Percentiles rank a stretch among this genome's conserved stretches.
Evolutionary conservation across 1,140 invertebrate species (phyloP).

Genomic region (Drosophila pallidifrons): DNA sequence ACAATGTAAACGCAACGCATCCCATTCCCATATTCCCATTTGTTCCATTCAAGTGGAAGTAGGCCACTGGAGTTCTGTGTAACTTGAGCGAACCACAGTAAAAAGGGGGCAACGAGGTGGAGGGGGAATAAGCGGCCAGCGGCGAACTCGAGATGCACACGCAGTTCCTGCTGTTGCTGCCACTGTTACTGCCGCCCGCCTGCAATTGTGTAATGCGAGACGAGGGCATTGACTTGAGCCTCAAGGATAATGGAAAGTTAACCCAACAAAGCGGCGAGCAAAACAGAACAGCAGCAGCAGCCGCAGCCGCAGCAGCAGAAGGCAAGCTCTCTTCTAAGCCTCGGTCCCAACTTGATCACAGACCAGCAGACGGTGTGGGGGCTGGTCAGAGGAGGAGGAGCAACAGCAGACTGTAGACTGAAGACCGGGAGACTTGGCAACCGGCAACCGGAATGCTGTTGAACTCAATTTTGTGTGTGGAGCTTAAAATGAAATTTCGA

Average conservation of each 20-base stretch:
- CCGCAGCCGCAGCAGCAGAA: slow-evolving; percentile 3
- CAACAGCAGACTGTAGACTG: neutral
- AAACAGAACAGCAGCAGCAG: neutral
- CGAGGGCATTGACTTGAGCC: slow-evolving; percentile 70
- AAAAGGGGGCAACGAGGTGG: too few species aligned
- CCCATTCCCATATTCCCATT: slow-evolving; percentile 26
- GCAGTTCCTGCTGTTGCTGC: slow-evolving; percentile 13
- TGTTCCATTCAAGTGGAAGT: slow-evolving; percentile 76
- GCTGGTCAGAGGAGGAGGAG: slow-evolving; percentile 12
- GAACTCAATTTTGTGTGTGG: slow-evolving; percentile 62
- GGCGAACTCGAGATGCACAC: slow-evolving; percentile 35
- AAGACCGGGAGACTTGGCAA: neutral
- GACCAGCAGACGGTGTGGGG: slow-evolving; percentile 50
- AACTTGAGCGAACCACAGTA: slow-evolving; percentile 49
- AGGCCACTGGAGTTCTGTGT: slow-evolving; percentile 79
- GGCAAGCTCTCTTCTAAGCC: slow-evolving; percentile 39
- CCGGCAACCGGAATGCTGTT: slow-evolving; percentile 72
- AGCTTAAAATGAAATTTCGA: slow-evolving; percentile 77
- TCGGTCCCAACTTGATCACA: neutral
- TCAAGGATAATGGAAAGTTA: slow-evolving; percentile 74
- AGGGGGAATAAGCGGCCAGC: slow-evolving; percentile 1
- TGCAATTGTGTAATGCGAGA: slow-evolving; percentile 78
- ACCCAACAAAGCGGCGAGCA: slow-evolving; percentile 9
- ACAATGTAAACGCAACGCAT: neutral
- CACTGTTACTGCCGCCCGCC: slow-evolving; percentile 8